These are phyloP conservation scores for Eciton burchellii DNA, from an alignment of 1,140 invertebrate genomes.

Conservation along the genomic window DNA sequence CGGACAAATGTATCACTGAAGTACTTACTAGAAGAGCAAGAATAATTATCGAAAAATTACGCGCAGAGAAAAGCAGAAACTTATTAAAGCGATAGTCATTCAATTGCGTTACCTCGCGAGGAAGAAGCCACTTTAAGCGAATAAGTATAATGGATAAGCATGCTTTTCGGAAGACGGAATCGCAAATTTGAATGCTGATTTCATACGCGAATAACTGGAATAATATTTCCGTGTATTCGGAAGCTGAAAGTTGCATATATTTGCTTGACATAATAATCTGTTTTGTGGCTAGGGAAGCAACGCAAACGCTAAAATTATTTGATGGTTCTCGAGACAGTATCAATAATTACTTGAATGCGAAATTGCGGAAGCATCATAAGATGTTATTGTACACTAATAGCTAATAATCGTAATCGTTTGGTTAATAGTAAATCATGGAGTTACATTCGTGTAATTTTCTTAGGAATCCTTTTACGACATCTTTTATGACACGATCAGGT, in stretches of 20 bases:
- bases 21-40: constrained; percentile 27
- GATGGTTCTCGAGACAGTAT: not conserved
- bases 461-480: too few relatives aligned
- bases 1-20: not conserved
- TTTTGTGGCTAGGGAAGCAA: not conserved
- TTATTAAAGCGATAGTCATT: not conserved
- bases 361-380: not conserved
- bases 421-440: not conserved
- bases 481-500: too few relatives aligned
- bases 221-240: constrained; percentile 18
- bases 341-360: not conserved
- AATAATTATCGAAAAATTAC: not conserved
- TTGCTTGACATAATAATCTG: not conserved
- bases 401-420: not conserved
- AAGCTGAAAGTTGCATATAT: not conserved
- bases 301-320: not conserved
- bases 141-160: not conserved
- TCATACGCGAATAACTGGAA: constrained; percentile 27
- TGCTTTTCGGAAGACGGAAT: not conserved
- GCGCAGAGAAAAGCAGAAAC: not conserved
- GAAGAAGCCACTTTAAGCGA: not conserved
- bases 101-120: not conserved
- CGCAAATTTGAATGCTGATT: constrained; percentile 12
- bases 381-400: not conserved
- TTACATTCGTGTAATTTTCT: too few relatives aligned